Conservation (phyloP, 2,888 invertebrate genomes). For the Laspeyria flexula region DNA sequence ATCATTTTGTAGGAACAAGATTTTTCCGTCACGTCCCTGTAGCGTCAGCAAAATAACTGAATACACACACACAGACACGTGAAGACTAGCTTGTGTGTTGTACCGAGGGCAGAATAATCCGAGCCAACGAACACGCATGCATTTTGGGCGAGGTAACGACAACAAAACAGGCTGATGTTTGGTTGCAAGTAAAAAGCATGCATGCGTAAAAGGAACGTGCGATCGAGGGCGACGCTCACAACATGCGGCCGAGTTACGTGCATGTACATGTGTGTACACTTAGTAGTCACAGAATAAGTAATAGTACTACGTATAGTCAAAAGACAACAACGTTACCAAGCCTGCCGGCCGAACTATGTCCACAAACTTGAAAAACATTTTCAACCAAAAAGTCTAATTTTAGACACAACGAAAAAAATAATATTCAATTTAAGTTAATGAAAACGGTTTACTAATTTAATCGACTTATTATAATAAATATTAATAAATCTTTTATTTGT, state of each 20-base stretch:
- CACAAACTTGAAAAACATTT: no score
- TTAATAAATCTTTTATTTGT: no score
- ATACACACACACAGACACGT: neutral
- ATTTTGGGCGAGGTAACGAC: slow-evolving; percentile 5
- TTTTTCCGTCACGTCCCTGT: slow-evolving; percentile 11
- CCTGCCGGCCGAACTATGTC: no score
- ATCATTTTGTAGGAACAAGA: slow-evolving; percentile 18
- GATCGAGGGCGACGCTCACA: neutral
- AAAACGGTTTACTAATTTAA: no score
- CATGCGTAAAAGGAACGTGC: neutral
- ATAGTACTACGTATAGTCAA: no score
- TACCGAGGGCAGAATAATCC: slow-evolving; percentile 4
- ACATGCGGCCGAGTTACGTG: neutral
- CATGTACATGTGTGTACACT: no score
- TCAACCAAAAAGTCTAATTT: no score
- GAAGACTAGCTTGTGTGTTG: neutral
- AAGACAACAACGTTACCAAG: neutral
- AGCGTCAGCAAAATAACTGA: slow-evolving; percentile 8
- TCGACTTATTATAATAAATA: no score
- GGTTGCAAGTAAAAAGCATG: slow-evolving; percentile 9
- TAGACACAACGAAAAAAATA: no score
- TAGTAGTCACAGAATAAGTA: no score
- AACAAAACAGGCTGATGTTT: slow-evolving; percentile 14
- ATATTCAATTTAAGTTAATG: no score
- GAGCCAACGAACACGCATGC: slow-evolving; percentile 1